Evolutionary conservation across 2,797 vertebrate species (phyloP), one percentile per base, ranked within the genome.

Genomic region (Micrastur ruficollis): DNA sequence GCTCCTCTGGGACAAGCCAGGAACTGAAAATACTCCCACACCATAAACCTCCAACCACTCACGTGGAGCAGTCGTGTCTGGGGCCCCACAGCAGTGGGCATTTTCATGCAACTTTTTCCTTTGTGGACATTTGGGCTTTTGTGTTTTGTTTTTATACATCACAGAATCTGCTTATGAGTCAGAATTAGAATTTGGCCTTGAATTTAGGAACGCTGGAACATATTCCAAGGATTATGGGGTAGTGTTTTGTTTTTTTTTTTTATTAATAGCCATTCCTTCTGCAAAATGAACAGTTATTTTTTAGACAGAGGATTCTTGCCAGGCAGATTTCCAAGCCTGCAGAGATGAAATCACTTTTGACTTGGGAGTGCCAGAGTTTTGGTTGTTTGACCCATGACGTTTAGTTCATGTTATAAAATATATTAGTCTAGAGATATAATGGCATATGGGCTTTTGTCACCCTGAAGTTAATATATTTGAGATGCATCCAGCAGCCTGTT

Each of bases 281-380:
- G 42, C 50, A 88, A 75, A 95, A 81, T 29, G n/a, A 68, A 40
- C 19, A 83, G 81, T 58, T 83, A 40, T 55, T 93, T 93, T 94
- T 85, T 65, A 90, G 62, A 50, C 8, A 13, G 17, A 65, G 61
- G 49, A 75, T 83, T 87, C n/a, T 87, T 92, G 49, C 56, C 40
- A 74, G 18, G 44, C 78, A 46, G 74, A 78, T 88, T 92, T 95
- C 56, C 66, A 81, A 38, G 58, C 36, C 94, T 95, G 44, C 55
- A 86, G 32, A 71, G 67, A 36, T 68, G 19, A 90, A 89, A 78
- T 94, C 6, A 44, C 65, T 94, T 84, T 65, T 82, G 40, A 63
- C 62, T 53, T 81, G 14, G 27, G 17, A 61, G 23, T 40, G 44
- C 12, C 63, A 82, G 66, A 73, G 25, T 68, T 90, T 80, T 79